Evolutionary conservation across 2,888 invertebrate species (phyloP).

Genomic region (Homarus gammarus): DNA sequence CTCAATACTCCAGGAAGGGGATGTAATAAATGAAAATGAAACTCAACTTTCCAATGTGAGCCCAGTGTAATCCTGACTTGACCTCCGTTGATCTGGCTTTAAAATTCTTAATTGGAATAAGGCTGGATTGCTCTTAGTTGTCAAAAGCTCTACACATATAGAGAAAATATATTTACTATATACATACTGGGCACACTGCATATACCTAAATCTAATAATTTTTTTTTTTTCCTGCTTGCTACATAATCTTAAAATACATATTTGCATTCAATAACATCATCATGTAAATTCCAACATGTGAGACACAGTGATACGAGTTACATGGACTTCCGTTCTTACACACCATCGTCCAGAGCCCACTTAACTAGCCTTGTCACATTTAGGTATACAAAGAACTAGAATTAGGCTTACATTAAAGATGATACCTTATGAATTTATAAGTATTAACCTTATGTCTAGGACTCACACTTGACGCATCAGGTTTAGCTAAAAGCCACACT

Average conservation of each 20-base stretch:
- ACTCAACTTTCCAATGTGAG: not conserved
- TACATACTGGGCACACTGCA: slow-evolving; percentile 42
- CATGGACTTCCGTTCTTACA: not conserved
- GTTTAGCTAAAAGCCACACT: slow-evolving; percentile 32
- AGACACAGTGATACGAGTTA: slow-evolving; percentile 24
- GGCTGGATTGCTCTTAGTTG: not conserved
- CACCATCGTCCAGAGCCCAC: slow-evolving; percentile 24
- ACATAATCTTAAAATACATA: slow-evolving; percentile 40
- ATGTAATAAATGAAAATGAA: not conserved
- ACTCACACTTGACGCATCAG: slow-evolving; percentile 43
- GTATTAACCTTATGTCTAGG: slow-evolving; percentile 41
- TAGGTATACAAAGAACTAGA: slow-evolving; percentile 30
- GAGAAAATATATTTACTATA: slow-evolving; percentile 54
- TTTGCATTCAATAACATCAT: slow-evolving; percentile 30
- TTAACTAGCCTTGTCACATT: slow-evolving; percentile 33
- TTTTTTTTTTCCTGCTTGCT: slow-evolving; percentile 31
- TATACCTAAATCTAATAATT: slow-evolving; percentile 27
- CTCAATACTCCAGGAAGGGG: not conserved
- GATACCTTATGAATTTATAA: slow-evolving; percentile 44
- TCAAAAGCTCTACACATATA: slow-evolving; percentile 43
- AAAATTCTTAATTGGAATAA: not conserved
- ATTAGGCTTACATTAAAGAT: slow-evolving; percentile 46
- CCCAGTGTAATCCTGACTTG: not conserved
- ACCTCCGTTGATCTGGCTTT: not conserved
- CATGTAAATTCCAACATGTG: slow-evolving; percentile 28